Percentiles rank a stretch among this genome's conserved stretches.
phyloP scores from a whole-genome alignment of 2,113 vertebrate species.

The Oenanthe oenanthe region DNA sequence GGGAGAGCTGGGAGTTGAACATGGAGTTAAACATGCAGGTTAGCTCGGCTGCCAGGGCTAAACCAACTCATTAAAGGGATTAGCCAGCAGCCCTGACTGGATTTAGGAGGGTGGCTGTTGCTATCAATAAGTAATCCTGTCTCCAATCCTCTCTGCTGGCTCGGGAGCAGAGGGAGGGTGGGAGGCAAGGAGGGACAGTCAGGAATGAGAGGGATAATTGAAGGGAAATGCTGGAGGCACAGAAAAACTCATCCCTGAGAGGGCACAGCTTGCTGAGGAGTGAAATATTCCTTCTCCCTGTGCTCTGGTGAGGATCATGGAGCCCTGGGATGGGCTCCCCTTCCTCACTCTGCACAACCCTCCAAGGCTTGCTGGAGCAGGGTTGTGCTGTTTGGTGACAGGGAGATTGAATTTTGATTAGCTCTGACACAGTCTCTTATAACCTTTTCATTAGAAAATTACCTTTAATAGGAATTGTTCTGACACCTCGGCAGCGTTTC shows the following conservation, averaged over 20 bases:
- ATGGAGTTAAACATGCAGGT: not conserved
- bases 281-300: not conserved
- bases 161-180: not conserved
- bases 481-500: slow-evolving; percentile 74
- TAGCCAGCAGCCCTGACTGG: slow-evolving; percentile 15
- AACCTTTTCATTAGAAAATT: slow-evolving; percentile 84
- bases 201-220: not conserved
- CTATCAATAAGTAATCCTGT: slow-evolving; percentile 44
- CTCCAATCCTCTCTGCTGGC: slow-evolving; percentile 11
- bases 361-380: not conserved
- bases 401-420: slow-evolving; percentile 71
- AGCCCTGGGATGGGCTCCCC: not conserved
- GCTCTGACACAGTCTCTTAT: slow-evolving; percentile 64
- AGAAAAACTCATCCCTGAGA: not conserved
- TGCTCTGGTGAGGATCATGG: not conserved
- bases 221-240: not conserved
- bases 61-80: slow-evolving; percentile 53
- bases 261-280: not conserved
- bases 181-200: not conserved
- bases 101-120: slow-evolving; percentile 20
- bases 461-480: slow-evolving; percentile 80
- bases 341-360: not conserved
- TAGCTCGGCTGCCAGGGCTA: slow-evolving; percentile 8
- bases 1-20: not conserved
- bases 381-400: not conserved